These are phyloP conservation scores for Lepidurus packardi DNA, from an alignment of 1,140 invertebrate genomes.

Conservation along the genomic window DNA sequence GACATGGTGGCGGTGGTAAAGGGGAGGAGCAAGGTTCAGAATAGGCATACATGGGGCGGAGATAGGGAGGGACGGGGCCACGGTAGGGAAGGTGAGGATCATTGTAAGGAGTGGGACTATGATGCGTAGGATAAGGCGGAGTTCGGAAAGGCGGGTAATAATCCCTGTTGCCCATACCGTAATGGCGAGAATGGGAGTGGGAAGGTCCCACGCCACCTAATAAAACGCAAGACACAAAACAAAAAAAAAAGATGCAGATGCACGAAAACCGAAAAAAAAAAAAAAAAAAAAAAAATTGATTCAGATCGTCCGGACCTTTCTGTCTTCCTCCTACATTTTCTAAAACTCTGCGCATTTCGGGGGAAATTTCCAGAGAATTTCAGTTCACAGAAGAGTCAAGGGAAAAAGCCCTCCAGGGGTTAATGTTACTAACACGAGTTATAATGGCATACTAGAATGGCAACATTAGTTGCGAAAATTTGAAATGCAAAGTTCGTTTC, in stretches of 20 bases:
- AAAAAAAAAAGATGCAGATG: slow-evolving; percentile 12
- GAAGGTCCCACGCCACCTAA: slow-evolving; percentile 13
- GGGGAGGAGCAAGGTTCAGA: slow-evolving; percentile 11
- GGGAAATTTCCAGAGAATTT: too few species aligned
- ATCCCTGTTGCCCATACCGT: slow-evolving; percentile 25
- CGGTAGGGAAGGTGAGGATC: slow-evolving; percentile 53
- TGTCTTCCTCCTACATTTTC: not conserved
- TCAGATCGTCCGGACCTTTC: not conserved
- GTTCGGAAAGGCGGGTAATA: slow-evolving; percentile 41
- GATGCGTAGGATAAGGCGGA: slow-evolving; percentile 39
- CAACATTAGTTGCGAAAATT: slow-evolving; percentile 6
- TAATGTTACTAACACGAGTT: not conserved
- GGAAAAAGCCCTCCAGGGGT: not conserved
- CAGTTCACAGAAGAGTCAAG: not conserved
- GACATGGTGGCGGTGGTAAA: not conserved
- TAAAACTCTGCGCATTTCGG: not conserved
- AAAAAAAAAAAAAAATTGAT: not conserved
- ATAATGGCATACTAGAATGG: not conserved
- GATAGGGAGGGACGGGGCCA: slow-evolving; percentile 46
- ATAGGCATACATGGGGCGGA: slow-evolving; percentile 43
- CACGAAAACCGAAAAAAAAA: not conserved
- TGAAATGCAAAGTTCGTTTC: not conserved
- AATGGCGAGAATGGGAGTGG: slow-evolving; percentile 17
- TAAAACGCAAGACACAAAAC: slow-evolving; percentile 11
- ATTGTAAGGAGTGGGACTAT: slow-evolving; percentile 47